These are phyloP conservation scores for Pseudomyrmex concolor DNA, from an alignment of 1,140 invertebrate genomes.

Conservation along the genomic window DNA sequence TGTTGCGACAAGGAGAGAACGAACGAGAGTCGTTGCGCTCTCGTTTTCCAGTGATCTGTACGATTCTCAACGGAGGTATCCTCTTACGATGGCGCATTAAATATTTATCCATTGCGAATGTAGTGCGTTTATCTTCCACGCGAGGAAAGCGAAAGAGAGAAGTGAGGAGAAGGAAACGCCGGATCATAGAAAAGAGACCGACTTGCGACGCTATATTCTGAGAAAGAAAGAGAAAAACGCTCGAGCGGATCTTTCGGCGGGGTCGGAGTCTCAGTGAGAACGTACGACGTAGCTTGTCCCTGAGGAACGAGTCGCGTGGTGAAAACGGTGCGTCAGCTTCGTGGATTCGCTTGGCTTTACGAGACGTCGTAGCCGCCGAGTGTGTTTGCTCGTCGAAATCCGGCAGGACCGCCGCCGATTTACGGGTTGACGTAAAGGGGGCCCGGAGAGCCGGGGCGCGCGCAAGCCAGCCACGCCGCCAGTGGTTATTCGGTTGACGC, in stretches of 20 bases:
- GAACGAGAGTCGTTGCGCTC: neutral
- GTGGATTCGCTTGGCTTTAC: constrained; percentile 71
- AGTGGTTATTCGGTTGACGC: constrained; percentile 72
- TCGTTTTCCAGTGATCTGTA: neutral
- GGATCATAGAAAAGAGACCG: neutral
- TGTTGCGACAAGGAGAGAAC: neutral
- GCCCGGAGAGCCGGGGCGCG: constrained; percentile 14
- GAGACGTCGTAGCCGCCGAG: constrained; percentile 74
- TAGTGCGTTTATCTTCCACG: constrained; percentile 17
- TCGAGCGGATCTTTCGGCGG: constrained; percentile 25
- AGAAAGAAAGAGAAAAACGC: constrained; percentile 25
- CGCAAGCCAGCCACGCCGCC: constrained; percentile 49
- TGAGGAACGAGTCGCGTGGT: constrained; percentile 54
- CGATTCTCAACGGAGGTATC: neutral
- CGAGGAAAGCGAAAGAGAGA: neutral
- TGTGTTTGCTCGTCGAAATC: constrained; percentile 77
- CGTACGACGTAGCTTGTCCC: constrained; percentile 38
- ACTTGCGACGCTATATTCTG: constrained; percentile 2
- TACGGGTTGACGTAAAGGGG: constrained; percentile 75
- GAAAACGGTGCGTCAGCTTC: constrained; percentile 75
- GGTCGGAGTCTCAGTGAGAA: neutral
- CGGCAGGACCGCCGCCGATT: constrained; percentile 67
- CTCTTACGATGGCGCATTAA: constrained; percentile 28
- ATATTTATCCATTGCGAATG: constrained; percentile 44
- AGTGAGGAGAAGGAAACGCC: neutral